Percentiles rank a stretch among this genome's conserved stretches.
Evolutionary conservation across 2,797 vertebrate species (phyloP).

Genomic region (Galago senegalensis): DNA sequence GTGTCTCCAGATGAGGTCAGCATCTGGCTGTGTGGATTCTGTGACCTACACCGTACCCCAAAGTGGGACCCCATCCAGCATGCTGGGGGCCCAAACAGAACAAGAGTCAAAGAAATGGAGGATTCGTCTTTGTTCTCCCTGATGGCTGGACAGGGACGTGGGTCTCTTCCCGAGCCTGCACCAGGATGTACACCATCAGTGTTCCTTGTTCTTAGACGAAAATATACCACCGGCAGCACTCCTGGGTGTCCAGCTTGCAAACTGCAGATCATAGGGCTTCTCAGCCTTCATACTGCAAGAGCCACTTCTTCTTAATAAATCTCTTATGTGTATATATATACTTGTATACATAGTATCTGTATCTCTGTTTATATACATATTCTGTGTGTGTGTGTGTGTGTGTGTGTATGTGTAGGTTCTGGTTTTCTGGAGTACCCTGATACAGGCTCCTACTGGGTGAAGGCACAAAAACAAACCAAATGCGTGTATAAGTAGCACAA

Average conservation of each 20-base stretch:
- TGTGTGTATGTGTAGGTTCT: not conserved
- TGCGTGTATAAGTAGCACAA: fast-evolving
- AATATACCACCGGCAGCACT: too few species aligned
- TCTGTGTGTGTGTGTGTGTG: too few species aligned
- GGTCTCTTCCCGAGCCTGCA: not conserved
- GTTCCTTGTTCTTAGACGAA: not conserved
- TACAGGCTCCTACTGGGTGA: not conserved
- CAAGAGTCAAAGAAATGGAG: not conserved
- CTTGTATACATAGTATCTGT: too few species aligned
- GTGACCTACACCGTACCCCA: too few species aligned
- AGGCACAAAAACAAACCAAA: not conserved
- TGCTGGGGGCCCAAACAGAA: not conserved
- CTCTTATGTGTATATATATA: too few species aligned
- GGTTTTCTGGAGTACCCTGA: not conserved
- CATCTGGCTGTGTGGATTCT: not conserved
- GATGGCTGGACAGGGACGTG: too few species aligned
- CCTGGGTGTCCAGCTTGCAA: not conserved
- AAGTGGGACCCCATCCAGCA: too few species aligned
- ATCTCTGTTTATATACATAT: too few species aligned
- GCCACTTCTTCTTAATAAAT: too few species aligned
- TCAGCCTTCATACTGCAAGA: too few species aligned
- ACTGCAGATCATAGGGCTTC: not conserved
- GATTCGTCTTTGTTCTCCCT: not conserved
- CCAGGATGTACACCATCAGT: not conserved
- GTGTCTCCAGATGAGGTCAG: not conserved